phyloP scores from a whole-genome alignment of 2,797 vertebrate genomes.

The Sus cebifrons region DNA sequence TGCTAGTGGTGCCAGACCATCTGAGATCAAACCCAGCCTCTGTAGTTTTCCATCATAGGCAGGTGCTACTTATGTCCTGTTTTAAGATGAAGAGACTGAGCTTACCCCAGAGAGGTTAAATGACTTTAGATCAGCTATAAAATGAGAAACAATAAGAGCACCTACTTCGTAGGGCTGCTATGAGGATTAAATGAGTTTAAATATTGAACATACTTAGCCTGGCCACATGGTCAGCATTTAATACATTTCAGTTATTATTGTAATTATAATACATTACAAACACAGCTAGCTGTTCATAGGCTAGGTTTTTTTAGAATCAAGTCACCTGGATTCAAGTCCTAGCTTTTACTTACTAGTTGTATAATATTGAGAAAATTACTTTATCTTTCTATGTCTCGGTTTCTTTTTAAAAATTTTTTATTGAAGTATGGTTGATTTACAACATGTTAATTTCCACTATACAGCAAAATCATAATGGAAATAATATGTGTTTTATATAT shows the following conservation, averaged over 20 bases:
- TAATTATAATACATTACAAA: not conserved
- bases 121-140: not conserved
- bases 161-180: not conserved
- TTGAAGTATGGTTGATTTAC: no score
- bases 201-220: not conserved
- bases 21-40: not conserved
- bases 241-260: not conserved
- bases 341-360: not conserved
- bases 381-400: not conserved
- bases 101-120: not conserved
- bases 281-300: not conserved
- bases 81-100: not conserved
- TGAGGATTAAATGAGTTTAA: not conserved
- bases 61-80: not conserved
- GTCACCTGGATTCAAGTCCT: not conserved
- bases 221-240: not conserved
- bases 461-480: no score
- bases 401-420: not conserved
- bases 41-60: not conserved
- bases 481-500: no score
- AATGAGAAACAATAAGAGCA: not conserved
- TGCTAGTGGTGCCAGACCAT: not conserved
- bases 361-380: constrained; percentile 35
- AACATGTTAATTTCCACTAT: no score
- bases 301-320: not conserved